Evolutionary conservation across 2,888 invertebrate species (phyloP).

Genomic region (Timandra comae): DNA sequence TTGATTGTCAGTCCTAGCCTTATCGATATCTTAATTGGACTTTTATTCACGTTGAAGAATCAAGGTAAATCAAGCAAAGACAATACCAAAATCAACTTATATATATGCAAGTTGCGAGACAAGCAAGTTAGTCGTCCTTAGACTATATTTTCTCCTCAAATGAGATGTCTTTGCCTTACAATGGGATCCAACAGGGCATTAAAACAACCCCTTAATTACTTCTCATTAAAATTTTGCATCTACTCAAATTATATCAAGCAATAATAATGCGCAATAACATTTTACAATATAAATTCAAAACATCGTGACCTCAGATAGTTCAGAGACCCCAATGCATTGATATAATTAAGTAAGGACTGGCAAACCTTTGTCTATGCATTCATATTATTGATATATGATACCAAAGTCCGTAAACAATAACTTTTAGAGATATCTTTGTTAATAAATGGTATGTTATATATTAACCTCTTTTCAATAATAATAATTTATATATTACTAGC

Average conservation of each 20-base stretch:
- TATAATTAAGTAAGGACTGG: slow-evolving; percentile 25
- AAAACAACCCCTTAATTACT: neutral
- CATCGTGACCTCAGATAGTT: slow-evolving; percentile 31
- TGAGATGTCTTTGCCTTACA: neutral
- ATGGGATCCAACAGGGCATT: too few species aligned
- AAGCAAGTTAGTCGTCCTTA: too few species aligned
- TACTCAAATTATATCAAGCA: neutral
- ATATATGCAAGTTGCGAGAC: too few species aligned
- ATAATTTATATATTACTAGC: too few species aligned
- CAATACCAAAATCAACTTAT: too few species aligned
- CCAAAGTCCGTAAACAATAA: neutral
- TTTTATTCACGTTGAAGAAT: too few species aligned
- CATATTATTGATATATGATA: neutral
- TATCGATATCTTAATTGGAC: too few species aligned
- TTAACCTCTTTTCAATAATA: neutral
- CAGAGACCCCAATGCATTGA: slow-evolving; percentile 29
- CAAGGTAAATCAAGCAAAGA: too few species aligned
- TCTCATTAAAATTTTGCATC: neutral
- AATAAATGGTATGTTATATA: too few species aligned
- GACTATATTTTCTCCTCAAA: neutral
- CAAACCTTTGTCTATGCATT: slow-evolving; percentile 22
- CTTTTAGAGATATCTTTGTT: neutral
- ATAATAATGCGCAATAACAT: slow-evolving; percentile 9
- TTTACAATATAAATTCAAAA: slow-evolving; percentile 37
- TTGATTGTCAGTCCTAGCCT: too few species aligned